Evolutionary conservation across 2,888 invertebrate species (phyloP).

Genomic region (Drosophila yooni): DNA sequence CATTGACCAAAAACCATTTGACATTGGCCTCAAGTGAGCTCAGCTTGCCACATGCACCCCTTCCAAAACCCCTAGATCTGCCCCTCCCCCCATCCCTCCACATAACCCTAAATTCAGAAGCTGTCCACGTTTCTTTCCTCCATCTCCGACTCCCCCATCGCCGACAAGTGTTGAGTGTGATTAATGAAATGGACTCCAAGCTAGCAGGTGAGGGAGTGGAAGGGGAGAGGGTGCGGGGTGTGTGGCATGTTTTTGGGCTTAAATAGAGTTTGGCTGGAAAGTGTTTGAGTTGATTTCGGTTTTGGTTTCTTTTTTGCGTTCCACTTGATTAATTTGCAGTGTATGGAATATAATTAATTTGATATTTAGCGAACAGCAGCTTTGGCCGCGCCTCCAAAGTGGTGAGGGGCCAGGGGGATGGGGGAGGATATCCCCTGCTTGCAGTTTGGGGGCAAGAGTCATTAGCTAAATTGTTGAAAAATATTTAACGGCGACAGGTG

Average conservation of each 20-base stretch:
- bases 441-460: constrained; percentile 39
- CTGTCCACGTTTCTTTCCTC: constrained; percentile 34
- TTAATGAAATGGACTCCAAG: constrained; percentile 72
- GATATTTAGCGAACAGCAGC: constrained; percentile 56
- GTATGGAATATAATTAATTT: constrained; percentile 80
- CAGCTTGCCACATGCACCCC: constrained; percentile 18
- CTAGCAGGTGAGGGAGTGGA: background rate
- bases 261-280: constrained; percentile 71
- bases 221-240: constrained; percentile 1
- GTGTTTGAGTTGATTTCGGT: constrained; percentile 64
- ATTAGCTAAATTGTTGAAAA: constrained; percentile 76
- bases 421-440: background rate
- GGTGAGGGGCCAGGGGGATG: background rate
- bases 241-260: constrained; percentile 67
- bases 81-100: background rate
- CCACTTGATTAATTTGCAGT: constrained; percentile 77
- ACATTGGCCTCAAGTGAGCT: constrained; percentile 65
- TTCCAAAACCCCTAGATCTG: background rate
- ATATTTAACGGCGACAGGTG: constrained; percentile 71
- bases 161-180: constrained; percentile 72
- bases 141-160: constrained; percentile 24
- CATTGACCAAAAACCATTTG: constrained; percentile 57
- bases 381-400: background rate
- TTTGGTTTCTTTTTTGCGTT: constrained; percentile 23
- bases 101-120: background rate